phyloP scores from a whole-genome alignment of 2,113 vertebrate species.

The Numida meleagris region DNA sequence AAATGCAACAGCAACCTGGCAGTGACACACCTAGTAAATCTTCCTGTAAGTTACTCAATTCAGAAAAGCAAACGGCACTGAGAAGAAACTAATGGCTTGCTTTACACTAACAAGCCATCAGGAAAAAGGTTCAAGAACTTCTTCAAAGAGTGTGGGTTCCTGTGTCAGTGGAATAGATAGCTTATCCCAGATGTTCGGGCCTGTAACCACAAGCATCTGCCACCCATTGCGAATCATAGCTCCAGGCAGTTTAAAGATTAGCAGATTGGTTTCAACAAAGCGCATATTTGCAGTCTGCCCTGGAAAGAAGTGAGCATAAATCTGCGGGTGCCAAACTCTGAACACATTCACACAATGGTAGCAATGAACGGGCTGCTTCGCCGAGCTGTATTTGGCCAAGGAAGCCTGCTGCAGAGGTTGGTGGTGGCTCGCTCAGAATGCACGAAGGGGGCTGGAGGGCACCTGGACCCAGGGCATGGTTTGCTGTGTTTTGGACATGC shows the following conservation, averaged over 20 bases:
- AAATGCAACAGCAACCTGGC: neutral
- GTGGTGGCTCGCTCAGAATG: neutral
- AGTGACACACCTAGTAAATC: neutral
- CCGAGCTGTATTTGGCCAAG: neutral
- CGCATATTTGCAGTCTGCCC: conserved; percentile 22
- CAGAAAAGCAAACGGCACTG: neutral
- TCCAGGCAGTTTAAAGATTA: conserved; percentile 45
- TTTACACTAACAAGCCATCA: neutral
- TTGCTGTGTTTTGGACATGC: fast-evolving
- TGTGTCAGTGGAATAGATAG: conserved; percentile 16
- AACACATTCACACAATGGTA: neutral
- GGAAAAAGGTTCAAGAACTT: conserved; percentile 17
- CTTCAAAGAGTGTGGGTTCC: conserved; percentile 20
- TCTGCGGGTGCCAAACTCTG: neutral
- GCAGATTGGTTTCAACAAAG: conserved; percentile 45
- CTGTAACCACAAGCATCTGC: conserved; percentile 35
- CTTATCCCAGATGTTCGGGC: conserved; percentile 7
- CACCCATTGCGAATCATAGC: conserved; percentile 9
- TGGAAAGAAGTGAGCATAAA: conserved; percentile 34
- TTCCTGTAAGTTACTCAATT: neutral
- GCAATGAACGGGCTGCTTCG: neutral
- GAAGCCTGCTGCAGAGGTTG: neutral
- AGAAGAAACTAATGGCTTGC: neutral
- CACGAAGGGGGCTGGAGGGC: neutral
- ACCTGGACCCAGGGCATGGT: neutral